Evolutionary conservation across 2,113 vertebrate species (phyloP), one percentile per base, ranked within the genome.

Genomic region (Apaloderma vittatum): DNA sequence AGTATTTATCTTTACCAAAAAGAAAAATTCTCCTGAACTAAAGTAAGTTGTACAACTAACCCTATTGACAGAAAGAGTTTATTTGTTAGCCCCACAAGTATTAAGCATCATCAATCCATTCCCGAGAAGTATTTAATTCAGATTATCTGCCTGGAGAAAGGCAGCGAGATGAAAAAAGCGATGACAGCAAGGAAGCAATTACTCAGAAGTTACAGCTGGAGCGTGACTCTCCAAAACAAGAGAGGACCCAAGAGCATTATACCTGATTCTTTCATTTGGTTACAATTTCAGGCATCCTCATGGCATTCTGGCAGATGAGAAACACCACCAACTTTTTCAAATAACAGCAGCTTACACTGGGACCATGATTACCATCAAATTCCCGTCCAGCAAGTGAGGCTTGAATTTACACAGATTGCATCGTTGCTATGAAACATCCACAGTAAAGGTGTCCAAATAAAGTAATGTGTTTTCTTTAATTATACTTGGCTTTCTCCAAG

Each of bases 121-220:
- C 71, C 34, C 65, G 32, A 80, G 37, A 66, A 37, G 7, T 29
- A 74, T 63, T 94, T 88, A 37, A 80, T 57, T 90, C 48, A 46
- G 34, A 74, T 59, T 74, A 40, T 58, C 40, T 48, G 14, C 32
- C 54, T 49, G 16, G 9, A 86, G n/a, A 91, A 84, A 81, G 36
- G 19, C 77, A 71, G 16, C 1, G 5, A 89, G 46, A 67, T 37
- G 59, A 88, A 88, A 83, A 27, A 62, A 4, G 11, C 52, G 30
- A 71, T 46, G 54, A 52, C 54, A 96, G 49, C 58, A 80, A 63
- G 12, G 40, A 90, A 93, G 32, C 30, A 96, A 73, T 88, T 93
- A 68, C 43, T 82, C 40, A 76, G 36, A 57, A 76, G 62, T 32
- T 54, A 77, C 22, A 70, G 27, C 0, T 29, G 23, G 36, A 82